Evolutionary conservation across 2,797 vertebrate genomes (phyloP), one percentile per base, ranked within the genome.

Genomic region (Lithobates sylvaticus): DNA sequence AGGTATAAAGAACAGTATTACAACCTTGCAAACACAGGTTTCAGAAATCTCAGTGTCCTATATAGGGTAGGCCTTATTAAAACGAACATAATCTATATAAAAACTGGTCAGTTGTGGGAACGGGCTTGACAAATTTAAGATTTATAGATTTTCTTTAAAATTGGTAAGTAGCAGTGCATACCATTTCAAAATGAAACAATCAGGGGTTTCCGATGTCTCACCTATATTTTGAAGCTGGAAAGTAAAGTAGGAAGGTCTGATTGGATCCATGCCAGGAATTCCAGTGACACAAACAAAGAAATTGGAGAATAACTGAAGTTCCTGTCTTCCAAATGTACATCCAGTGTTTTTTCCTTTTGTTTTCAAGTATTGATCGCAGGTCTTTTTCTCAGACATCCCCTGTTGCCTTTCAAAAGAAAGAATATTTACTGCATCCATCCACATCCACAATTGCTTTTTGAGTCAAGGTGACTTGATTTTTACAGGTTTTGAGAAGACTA

Each of bases 221-320:
- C 94, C 94, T 36, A 95, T 91, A 90, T 94, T 93, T 65, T 95
- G 93, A 29, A 94, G 91, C 36, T 85, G 93, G 1, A 94, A 90
- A 74, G 91, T 91, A 86, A 83, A 78, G 27, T 94, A 95, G 27
- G 91, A 88, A 0, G 94, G 87, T 89, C 87, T 89, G 3, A 95
- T 88, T 50, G 29, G 75, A 0, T 74, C 23, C 26, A 72, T 84
- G 61, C 88, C 76, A 0, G 88, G 91, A 0, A 92, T 92, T 1
- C 94, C 94, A 26, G 94, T 94, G 84, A 95, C 91, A 78, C 92
- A 92, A 0, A 95, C 27, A 75, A 88, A 91, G 32, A 95, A 91
- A 5, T 94, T 92, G 82, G 64, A 92, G 76, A 94, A 95, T 0
- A 94, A 91, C 12, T 93, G 88, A 83, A 90, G 90, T 64, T 90